Evolutionary conservation across 1,140 invertebrate genomes (phyloP).

Genomic region (Pectinophora gossypiella): DNA sequence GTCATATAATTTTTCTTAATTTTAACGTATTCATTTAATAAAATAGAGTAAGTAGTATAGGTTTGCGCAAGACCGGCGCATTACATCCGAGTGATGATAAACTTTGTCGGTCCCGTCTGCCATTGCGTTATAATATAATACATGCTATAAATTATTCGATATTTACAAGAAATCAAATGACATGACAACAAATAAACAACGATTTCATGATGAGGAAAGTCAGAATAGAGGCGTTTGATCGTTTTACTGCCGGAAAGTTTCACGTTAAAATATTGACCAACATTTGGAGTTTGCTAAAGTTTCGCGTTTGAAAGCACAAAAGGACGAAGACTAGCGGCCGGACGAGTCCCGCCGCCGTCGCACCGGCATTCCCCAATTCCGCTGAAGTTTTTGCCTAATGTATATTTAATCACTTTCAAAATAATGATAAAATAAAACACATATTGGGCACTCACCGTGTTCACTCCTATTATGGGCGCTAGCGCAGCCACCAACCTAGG

Average conservation of each 20-base stretch:
- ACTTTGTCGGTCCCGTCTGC: conserved; percentile 59
- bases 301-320: conserved; percentile 61
- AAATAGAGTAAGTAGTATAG: conserved; percentile 9
- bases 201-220: too few species aligned
- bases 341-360: conserved; percentile 41
- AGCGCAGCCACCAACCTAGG: conserved; percentile 57
- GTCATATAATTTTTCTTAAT: too few species aligned
- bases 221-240: too few species aligned
- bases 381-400: conserved; percentile 29
- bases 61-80: conserved; percentile 65
- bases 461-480: conserved; percentile 45
- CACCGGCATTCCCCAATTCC: conserved; percentile 44
- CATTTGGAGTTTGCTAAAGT: conserved; percentile 8
- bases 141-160: not conserved
- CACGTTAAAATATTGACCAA: not conserved
- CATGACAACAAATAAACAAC: too few species aligned
- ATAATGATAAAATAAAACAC: conserved; percentile 12
- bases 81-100: conserved; percentile 69
- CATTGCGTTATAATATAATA: conserved; percentile 4
- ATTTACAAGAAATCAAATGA: too few species aligned
- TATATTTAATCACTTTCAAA: conserved; percentile 18
- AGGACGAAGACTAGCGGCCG: conserved; percentile 46
- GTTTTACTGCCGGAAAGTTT: not conserved
- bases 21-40: not conserved
- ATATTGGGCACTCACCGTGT: conserved; percentile 43